Evolutionary conservation across 2,113 vertebrate genomes (phyloP), one percentile per base, ranked within the genome.

Genomic region (Propithecus coquereli): DNA sequence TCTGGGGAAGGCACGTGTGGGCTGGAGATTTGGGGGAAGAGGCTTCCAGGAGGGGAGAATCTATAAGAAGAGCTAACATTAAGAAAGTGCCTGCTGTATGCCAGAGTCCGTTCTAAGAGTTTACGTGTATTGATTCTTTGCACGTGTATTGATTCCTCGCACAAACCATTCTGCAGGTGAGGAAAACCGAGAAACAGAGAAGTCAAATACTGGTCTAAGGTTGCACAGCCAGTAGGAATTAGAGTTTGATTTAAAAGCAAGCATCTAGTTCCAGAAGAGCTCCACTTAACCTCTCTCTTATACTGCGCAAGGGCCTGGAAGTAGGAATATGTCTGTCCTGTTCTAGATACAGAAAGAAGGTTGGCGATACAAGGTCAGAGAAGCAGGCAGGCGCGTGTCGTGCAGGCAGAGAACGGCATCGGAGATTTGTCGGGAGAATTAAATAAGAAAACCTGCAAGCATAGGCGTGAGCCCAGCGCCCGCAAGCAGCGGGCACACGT

Each of bases 381-480:
- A 32, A 43, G 43, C 2, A 10, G 40, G 32, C 12, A 66, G 6
- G 88, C 3, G n/a, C 2, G 0, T 16, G 16, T 27, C 0, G 17
- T 3, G 12, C 12, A 4, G 27, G 45, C 17, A 23, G 25, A 34
- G n/a, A 32, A 32, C 0, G 0, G 61, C 25, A 10, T 9, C 23
- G 25, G 18, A 66, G n/a, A 40, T 43, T 32, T 54, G 7, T 63
- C 12, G 11, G 61, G 47, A 68, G 20, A 54, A 43, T 34, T 80
- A 43, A 43, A 23, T 3, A 23, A 40, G 47, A 43, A 90, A 80
- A 3, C n/a, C 27, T 1, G 1, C 27, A 57, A 43, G 40, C 12
- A 7, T n/a, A 20, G n/a, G 27, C 34, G 34, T 68, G 34, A 80
- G 47, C 59, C 47, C 47, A 12, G n/a, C 18, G 47, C 30, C 74